A percentile compares a stretch with the other conserved stretches of the same genome.
Conservation (phyloP, 53 echinoderm and acorn worm genomes). For the Pentamera pediparva region DNA sequence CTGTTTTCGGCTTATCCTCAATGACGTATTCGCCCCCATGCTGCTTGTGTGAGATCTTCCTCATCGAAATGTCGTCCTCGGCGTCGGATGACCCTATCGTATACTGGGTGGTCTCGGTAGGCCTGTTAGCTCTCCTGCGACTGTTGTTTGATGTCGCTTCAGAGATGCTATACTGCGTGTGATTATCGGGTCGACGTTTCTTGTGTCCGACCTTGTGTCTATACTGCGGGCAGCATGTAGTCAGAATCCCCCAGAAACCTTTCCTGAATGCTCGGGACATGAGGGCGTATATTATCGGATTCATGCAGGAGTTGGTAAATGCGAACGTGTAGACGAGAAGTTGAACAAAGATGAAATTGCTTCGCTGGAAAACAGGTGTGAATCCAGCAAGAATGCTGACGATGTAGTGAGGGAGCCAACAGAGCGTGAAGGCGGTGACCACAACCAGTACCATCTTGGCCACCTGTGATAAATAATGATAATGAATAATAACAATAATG, state of each 20-base stretch:
- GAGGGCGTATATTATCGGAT: constrained; percentile 80
- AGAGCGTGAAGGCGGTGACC: constrained; percentile 67
- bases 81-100: constrained; percentile 23
- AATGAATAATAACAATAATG: neutral
- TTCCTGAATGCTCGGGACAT: constrained; percentile 84
- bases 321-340: constrained; percentile 51
- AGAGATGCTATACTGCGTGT: constrained; percentile 24
- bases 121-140: neutral
- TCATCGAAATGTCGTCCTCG: constrained; percentile 38
- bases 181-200: neutral
- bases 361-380: neutral
- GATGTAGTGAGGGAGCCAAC: constrained; percentile 75
- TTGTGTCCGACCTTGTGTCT: constrained; percentile 29
- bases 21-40: constrained; percentile 15
- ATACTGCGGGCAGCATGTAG: constrained; percentile 59
- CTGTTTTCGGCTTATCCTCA: neutral
- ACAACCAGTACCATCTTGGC: constrained; percentile 97
- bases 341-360: constrained; percentile 72
- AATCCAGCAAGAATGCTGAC: constrained; percentile 47
- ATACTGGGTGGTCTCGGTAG: constrained; percentile 7
- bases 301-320: constrained; percentile 75
- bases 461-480: constrained; percentile 39
- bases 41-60: constrained; percentile 44
- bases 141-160: constrained; percentile 2
- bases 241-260: constrained; percentile 66